Percentiles rank a stretch among this genome's conserved stretches.
These are phyloP conservation scores for Druon quercuslanigerum DNA, from an alignment of 1,140 invertebrate species.

Conservation along the genomic window DNA sequence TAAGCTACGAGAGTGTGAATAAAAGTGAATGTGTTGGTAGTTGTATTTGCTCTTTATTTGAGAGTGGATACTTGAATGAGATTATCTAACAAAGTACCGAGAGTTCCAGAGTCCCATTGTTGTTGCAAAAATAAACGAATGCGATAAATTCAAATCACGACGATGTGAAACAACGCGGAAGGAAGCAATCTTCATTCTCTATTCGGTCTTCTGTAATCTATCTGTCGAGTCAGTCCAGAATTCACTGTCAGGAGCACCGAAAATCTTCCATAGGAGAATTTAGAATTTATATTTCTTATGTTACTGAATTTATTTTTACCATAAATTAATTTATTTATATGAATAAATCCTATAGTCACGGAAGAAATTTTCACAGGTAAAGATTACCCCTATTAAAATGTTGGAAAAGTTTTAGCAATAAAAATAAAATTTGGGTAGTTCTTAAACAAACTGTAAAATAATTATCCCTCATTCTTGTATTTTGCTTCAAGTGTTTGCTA, in stretches of 20 bases:
- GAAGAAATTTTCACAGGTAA: too few relatives aligned
- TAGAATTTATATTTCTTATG: too few relatives aligned
- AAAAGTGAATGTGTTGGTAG: not conserved
- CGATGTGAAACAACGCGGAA: constrained; percentile 6
- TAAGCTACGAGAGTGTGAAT: not conserved
- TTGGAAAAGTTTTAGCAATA: too few relatives aligned
- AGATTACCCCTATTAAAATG: too few relatives aligned
- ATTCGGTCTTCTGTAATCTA: not conserved
- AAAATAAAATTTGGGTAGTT: too few relatives aligned
- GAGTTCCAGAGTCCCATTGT: constrained; percentile 2
- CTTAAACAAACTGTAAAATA: too few relatives aligned
- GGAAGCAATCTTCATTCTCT: constrained; percentile 15
- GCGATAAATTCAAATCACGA: not conserved
- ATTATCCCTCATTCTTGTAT: too few relatives aligned
- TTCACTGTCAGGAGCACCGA: not conserved
- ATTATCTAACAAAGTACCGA: not conserved
- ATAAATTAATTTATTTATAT: too few relatives aligned
- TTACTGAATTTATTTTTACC: too few relatives aligned
- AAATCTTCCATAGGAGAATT: not conserved
- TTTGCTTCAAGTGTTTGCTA: too few relatives aligned
- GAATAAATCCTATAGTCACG: too few relatives aligned
- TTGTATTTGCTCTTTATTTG: not conserved
- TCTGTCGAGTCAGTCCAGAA: not conserved
- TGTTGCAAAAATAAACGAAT: not conserved
- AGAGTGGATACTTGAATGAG: constrained; percentile 19